phyloP scores from a whole-genome alignment of 2,888 invertebrate species.

The Drosophila mimica region DNA sequence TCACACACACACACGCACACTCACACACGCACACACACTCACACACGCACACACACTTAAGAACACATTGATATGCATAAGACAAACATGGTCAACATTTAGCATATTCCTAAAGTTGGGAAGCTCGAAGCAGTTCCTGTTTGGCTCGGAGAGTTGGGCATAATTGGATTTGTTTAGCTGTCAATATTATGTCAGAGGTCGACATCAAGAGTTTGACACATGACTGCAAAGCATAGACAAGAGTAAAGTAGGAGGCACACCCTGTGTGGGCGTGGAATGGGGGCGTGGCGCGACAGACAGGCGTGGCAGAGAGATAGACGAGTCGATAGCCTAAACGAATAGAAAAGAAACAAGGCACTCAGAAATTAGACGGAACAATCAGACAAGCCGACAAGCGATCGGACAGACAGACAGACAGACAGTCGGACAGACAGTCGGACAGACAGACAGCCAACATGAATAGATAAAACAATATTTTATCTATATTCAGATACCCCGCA shows the following conservation, averaged over 20 bases:
- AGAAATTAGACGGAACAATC: slow-evolving; percentile 28
- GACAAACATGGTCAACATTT: slow-evolving; percentile 54
- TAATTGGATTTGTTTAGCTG: slow-evolving; percentile 80
- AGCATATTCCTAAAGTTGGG: slow-evolving; percentile 52
- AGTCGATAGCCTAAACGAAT: slow-evolving; percentile 32
- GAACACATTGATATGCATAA: slow-evolving; percentile 8
- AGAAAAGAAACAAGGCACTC: slow-evolving; percentile 41
- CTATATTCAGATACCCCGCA: slow-evolving; percentile 24
- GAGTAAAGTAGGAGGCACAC: neutral
- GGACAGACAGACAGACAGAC: slow-evolving; percentile 26
- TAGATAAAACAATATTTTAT: slow-evolving; percentile 20
- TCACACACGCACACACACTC: neutral
- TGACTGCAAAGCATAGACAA: slow-evolving; percentile 29
- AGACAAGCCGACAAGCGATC: neutral
- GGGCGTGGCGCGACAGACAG: slow-evolving; percentile 44
- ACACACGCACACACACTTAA: slow-evolving; percentile 1
- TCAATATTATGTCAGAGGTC: slow-evolving; percentile 81
- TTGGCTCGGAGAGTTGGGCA: slow-evolving; percentile 66
- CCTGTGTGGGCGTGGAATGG: neutral
- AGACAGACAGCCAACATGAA: slow-evolving; percentile 39
- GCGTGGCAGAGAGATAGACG: slow-evolving; percentile 33
- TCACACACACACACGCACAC: slow-evolving; percentile 7
- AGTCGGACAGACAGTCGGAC: slow-evolving; percentile 29
- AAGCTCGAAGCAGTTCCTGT: slow-evolving; percentile 15
- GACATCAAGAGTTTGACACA: slow-evolving; percentile 72